Evolutionary conservation across 2,888 invertebrate species (phyloP), one percentile per base, ranked within the genome.

Genomic region (Nowickia ferox): DNA sequence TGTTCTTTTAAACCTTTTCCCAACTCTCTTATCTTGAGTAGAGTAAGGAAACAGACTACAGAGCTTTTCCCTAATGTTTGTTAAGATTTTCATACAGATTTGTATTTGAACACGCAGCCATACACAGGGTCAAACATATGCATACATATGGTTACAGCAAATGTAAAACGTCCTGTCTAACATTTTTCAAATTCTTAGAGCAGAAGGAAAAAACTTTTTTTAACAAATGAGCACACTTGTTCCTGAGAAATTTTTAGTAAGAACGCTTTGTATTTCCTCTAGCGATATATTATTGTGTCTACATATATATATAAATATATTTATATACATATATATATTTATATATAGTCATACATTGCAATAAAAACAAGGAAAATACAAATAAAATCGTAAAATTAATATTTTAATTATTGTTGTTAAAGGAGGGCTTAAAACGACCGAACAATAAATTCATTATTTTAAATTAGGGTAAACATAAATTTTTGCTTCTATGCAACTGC

Each of bases 371-470:
- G 48, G 63, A 65, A 68, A 66, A 68, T 77, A 68, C 46, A 82
- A 82, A 85, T 82, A 78, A 78, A 81, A 81, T 78, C 63, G 74
- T 85, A 61, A 82, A 78, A 82, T 82, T 85, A 85, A 71, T 78
- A 78, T 82, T 82, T 85, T 78, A 85, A 85, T 85, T 85, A 75
- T 76, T 76, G 63, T 69, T 69, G 13, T 44, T 66, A 66, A n/a
- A 15, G 46, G 46, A 38, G 53, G 40, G 66, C 57, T 48, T 66
- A 30, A 61, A 48, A 69, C 66, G 68, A 74, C 53, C 19, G 46
- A 61, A 61, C 69, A 69, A 76, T 76, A 76, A 82, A 82, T 71
- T 82, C 55, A 76, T 76, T 69, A 68, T 75, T 69, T 53, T 75
- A 68, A 81, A 81, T 75, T 76, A 48, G 63, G 76, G 74, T 63